Base-by-base conservation (phyloP, 2,113 vertebrate species). In the Pedetes capensis region DNA sequence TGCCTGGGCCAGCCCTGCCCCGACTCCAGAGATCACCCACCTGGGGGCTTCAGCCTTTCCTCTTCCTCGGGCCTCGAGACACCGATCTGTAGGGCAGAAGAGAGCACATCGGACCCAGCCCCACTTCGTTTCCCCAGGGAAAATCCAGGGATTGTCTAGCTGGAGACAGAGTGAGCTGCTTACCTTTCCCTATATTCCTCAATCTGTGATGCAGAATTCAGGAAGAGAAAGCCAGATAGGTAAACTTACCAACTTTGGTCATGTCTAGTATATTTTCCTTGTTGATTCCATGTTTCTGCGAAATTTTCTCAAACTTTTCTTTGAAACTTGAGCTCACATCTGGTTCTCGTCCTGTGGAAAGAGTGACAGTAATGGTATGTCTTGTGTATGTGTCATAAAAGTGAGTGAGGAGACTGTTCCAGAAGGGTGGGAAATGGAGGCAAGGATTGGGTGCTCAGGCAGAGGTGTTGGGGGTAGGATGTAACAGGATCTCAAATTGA, bases 61-160 rank as follows among this genome's bases (percentile, higher is more conserved):
- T 5, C 2, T 37, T 27, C 2, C 18, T 88, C 63, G 6, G 14
- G 4, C 39, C 5, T 89, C 5, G 14, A 87, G 37, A 74, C 96
- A 97, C 37, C 69, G 79, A 71, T 96, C 97, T 97, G 79, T 7
- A 44, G 55, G 83, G 10, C 32, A 89, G 37, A 94, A 37, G 93
- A 59, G 71, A 89, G 9, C 32, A 83, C 22, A 17, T 96, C 53
- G 91, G n/a, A 57, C 6, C 42, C 57, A 29, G 25, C 9, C 5
- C 6, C 13, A 6, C 8, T 49, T 18, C 39, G 51, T n/a, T 68
- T n/a, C 25, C 78, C 66, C 29, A 32, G 42, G 27, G 32, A 22
- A 74, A 75, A 57, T 16, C 3, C 34, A 32, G 7, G 25, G 64
- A 17, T 20, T 82, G 55, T 59, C 37, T 25, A 85, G 29, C 29